These are phyloP conservation scores for Dorcus hopei DNA, from an alignment of 2,888 invertebrate genomes.

Conservation along the genomic window DNA sequence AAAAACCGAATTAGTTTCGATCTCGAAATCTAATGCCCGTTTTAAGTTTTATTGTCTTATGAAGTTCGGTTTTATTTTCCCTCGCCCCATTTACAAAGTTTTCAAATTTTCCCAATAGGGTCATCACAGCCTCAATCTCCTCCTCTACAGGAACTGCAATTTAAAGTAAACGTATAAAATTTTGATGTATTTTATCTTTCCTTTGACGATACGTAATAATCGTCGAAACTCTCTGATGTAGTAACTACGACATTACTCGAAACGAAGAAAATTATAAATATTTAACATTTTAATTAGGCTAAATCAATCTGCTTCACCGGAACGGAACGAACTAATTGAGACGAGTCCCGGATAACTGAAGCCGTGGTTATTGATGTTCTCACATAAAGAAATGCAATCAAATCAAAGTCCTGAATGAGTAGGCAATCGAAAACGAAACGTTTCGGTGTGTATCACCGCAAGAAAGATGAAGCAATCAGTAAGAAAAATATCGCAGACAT, in stretches of 20 bases:
- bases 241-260: too few species aligned
- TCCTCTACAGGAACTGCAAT: conserved; percentile 10
- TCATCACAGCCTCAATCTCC: conserved; percentile 13
- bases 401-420: conserved; percentile 45
- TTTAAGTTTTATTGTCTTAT: conserved; percentile 15
- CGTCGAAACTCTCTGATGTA: too few species aligned
- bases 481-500: conserved; percentile 38
- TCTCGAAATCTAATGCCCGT: too few species aligned
- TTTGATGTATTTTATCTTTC: neutral
- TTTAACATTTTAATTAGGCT: too few species aligned
- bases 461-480: conserved; percentile 44
- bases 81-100: conserved; percentile 19
- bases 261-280: too few species aligned
- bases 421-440: conserved; percentile 37
- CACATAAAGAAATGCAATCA: conserved; percentile 37
- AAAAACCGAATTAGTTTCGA: too few species aligned
- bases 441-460: conserved; percentile 39
- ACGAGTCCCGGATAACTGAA: conserved; percentile 13
- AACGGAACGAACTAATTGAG: conserved; percentile 12
- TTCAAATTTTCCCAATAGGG: conserved; percentile 20
- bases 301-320: too few species aligned
- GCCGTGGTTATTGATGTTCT: conserved; percentile 24
- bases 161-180: conserved; percentile 10
- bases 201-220: too few species aligned
- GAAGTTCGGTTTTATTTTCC: conserved; percentile 16